Conservation (phyloP, 2,888 invertebrate species). For the Hydroisotoma schaefferi region DNA sequence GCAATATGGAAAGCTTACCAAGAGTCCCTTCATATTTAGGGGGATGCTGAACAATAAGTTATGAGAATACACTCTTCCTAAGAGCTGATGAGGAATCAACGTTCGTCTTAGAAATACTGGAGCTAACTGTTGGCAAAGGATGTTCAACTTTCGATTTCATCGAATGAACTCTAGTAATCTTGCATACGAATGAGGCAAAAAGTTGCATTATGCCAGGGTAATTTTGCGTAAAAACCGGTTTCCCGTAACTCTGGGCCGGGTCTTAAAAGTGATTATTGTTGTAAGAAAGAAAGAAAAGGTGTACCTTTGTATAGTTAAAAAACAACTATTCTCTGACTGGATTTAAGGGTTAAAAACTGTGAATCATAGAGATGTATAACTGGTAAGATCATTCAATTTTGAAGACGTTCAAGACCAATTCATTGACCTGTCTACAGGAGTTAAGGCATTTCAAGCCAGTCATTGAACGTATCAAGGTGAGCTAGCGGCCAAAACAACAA, state of each 20-base stretch:
- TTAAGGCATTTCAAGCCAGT: constrained; percentile 4
- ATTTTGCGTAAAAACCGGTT: constrained; percentile 11
- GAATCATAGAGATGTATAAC: background rate
- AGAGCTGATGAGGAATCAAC: too few relatives aligned
- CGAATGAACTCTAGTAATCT: background rate
- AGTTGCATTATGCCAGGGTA: constrained; percentile 9
- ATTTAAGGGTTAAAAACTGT: too few relatives aligned
- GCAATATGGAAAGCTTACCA: background rate
- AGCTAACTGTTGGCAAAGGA: background rate
- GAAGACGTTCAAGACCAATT: background rate
- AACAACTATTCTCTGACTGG: background rate
- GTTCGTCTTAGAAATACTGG: background rate
- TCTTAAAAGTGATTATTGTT: background rate
- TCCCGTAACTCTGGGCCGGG: constrained; percentile 3
- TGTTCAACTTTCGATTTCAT: constrained; percentile 6
- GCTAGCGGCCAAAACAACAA: background rate
- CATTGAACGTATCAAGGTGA: constrained; percentile 15
- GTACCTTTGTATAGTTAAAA: background rate
- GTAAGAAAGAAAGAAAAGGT: background rate
- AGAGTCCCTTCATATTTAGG: constrained; percentile 7
- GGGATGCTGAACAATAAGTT: too few relatives aligned
- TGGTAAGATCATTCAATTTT: background rate
- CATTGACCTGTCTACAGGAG: background rate
- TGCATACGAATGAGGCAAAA: constrained; percentile 8
- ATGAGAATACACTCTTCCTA: too few relatives aligned